Conservation (phyloP, 2,797 vertebrate species). For the Anguilla pacifica region DNA sequence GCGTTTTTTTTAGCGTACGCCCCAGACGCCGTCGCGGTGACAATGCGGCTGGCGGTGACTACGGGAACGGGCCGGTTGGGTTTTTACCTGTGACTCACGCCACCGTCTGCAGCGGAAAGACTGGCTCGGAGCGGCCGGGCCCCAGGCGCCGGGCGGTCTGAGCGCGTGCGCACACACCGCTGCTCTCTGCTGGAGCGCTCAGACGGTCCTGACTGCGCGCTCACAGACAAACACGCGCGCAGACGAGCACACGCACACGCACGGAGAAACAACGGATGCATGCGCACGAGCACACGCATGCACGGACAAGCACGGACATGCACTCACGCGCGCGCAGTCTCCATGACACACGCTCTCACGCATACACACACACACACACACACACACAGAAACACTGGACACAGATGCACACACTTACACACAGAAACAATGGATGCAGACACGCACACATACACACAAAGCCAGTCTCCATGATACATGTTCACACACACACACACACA, state of each 20-base stretch:
- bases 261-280: neutral
- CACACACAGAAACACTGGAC: neutral
- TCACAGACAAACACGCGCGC: too few species aligned
- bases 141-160: neutral
- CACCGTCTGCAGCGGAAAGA: neutral
- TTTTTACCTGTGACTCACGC: neutral
- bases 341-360: too few species aligned
- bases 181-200: neutral
- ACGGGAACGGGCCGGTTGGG: neutral
- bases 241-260: too few species aligned
- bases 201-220: neutral
- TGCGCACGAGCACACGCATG: neutral
- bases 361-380: constrained; percentile 22
- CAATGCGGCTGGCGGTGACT: neutral
- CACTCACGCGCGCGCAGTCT: too few species aligned
- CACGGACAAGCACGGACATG: neutral
- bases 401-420: neutral
- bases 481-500: neutral
- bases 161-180: neutral
- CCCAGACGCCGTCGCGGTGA: neutral
- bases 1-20: too few species aligned
- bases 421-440: neutral
- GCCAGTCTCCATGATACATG: neutral
- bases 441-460: constrained; percentile 27
- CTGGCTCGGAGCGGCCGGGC: neutral